Evolutionary conservation across 2,797 vertebrate species (phyloP), one percentile per base, ranked within the genome.

Genomic region (Lophius americanus): DNA sequence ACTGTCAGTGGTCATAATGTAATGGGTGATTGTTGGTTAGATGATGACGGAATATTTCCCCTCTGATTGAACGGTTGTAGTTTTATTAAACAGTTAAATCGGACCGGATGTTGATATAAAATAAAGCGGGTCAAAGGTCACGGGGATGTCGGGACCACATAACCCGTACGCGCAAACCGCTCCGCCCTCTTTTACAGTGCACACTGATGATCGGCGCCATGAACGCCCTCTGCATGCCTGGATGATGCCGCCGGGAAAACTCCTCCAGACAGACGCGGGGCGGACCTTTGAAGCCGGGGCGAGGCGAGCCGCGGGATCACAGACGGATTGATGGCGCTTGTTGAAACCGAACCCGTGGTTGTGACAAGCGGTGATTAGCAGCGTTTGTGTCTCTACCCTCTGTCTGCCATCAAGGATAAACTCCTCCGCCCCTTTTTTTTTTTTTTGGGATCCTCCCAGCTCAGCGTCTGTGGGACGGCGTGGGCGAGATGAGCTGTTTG

Each of bases 281-380:
- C 35, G n/a, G 62, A 12, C 7, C 77, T 85, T 73, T 86, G 79
- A 84, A 84, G 80, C 48, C 0, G 38, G 73, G 75, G 73, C 57
- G 57, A 79, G 56, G 64, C 44, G 5, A 23, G 23, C 23, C 23
- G 23, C 23, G 52, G 75, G 81, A 85, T 88, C 81, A 81, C 1
- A 0, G 62, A 75, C 37, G 4, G 83, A 75, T 35, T 43, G 78
- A 82, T 59, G 72, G 54, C 60, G 37, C 62, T 78, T 76, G 66
- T 78, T 66, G 75, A 83, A 89, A 86, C 68, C 51, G 52, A 83
- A 87, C 38, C 68, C 80, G 41, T 35, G 70, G 73, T 80, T 83
- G 85, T 78, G 85, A 86, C 83, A 86, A 75, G 80, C 10, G 44
- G 78, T 81, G 81, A 87, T 89, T 86, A 87, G 75, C 38, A 2